These are phyloP conservation scores for Aythya baeri DNA, from an alignment of 2,113 vertebrate genomes.

Conservation along the genomic window DNA sequence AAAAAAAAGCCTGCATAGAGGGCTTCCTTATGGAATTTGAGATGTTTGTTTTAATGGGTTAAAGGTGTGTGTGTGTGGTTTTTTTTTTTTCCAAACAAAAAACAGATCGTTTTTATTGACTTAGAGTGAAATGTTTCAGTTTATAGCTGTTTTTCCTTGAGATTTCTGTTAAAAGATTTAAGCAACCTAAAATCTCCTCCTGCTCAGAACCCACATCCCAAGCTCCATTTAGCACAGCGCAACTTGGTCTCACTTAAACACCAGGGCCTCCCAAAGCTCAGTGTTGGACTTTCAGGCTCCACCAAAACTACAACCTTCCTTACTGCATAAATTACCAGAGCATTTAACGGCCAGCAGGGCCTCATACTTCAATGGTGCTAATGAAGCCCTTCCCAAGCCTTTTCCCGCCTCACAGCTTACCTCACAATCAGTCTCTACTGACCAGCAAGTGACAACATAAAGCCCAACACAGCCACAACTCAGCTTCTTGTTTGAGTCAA, in stretches of 20 bases:
- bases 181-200: neutral
- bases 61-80: neutral
- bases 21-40: conserved; percentile 21
- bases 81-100: neutral
- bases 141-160: conserved; percentile 19
- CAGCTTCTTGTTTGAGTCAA: neutral
- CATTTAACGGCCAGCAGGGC: neutral
- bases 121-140: conserved; percentile 24
- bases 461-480: neutral
- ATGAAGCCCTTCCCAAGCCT: neutral
- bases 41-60: conserved; percentile 34
- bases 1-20: neutral
- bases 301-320: neutral
- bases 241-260: neutral
- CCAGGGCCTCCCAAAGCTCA: neutral
- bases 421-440: neutral
- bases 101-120: conserved; percentile 54
- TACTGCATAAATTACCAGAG: neutral
- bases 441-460: neutral
- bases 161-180: conserved; percentile 47
- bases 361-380: neutral
- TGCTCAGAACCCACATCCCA: neutral
- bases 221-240: neutral
- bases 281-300: neutral
- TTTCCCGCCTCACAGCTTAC: neutral